Base-by-base conservation (phyloP, 2,888 invertebrate species). In the Lepidonotus clava region DNA sequence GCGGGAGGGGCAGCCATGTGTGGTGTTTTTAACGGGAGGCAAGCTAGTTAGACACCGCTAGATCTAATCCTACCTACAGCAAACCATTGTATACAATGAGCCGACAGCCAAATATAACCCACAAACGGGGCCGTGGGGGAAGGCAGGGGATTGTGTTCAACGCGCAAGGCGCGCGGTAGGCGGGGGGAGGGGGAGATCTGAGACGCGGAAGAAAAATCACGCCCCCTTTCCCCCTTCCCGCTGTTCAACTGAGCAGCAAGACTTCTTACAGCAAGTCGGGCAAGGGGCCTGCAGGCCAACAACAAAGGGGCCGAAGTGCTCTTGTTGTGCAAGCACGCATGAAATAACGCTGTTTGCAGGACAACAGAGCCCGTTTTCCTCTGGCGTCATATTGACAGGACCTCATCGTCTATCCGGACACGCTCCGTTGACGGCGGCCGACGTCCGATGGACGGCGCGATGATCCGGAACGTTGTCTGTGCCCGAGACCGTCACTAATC, bases 301-400 rank as follows among this genome's bases (percentile, higher is more conserved):
- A 51, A 51, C 14, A 21, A 11, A 51, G 51, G 21, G 11, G 51
- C 11, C 51, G 80, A 28, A 8, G n/a, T 80, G 46, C 11, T 38
- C 40, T 36, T 46, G 71, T 80, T 80, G 80, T 8, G 41, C 80
- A 51, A 32, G 80, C 41, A 46, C 51, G 80, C 80, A 46, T 80
- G 80, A 80, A 80, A 80, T 80, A 34, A 80, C 46, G 28, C 80
- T 80, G 46, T 46, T 80, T 80, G 28, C 76, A 21, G 76, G 40
- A 76, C 76, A 21, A 38, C n/a, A 32, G 61, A 2, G 11, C 61
- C 24, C 46, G 18, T 46, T 46, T 46, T 46, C 61, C 14, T 32
- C 61, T 11, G 2, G 24, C 28, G 61, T 61, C 61, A 61, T 32
- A 18, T n/a, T 28, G 61, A 61, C 61, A 24, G 2, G 28, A 32